A percentile compares a stretch with the other conserved stretches of the same genome.
Evolutionary conservation across 1,140 invertebrate species (phyloP).

Genomic region (Drosophila orena): DNA sequence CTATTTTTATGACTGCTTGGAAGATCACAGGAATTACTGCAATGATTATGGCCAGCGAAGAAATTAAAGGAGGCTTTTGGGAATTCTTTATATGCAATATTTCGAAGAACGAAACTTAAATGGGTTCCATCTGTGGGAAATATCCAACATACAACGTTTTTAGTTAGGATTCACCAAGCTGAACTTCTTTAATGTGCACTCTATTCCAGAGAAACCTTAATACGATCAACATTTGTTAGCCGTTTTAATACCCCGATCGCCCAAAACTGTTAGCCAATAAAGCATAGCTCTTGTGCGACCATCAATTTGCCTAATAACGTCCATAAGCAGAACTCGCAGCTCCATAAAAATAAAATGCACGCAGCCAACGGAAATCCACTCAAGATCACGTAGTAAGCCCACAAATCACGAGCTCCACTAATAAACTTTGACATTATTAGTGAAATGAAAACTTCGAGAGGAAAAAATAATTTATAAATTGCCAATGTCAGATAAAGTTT

Average conservation of each 20-base stretch:
- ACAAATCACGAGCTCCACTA: slow-evolving; percentile 61
- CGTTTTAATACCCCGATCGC: slow-evolving; percentile 8
- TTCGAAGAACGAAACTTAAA: not conserved
- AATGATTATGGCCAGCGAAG: slow-evolving; percentile 30
- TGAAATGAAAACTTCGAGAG: slow-evolving; percentile 47
- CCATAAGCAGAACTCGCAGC: slow-evolving; percentile 15
- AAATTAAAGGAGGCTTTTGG: slow-evolving; percentile 1
- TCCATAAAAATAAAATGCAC: slow-evolving; percentile 53
- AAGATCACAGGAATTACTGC: slow-evolving; percentile 22
- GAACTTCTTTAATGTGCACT: not conserved
- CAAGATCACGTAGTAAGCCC: slow-evolving; percentile 56
- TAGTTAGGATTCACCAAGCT: not conserved
- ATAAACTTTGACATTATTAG: slow-evolving; percentile 73
- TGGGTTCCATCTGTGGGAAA: not conserved
- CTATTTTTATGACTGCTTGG: slow-evolving; percentile 6
- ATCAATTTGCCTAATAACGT: slow-evolving; percentile 35
- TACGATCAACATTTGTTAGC: too few species aligned
- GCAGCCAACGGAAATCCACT: slow-evolving; percentile 36
- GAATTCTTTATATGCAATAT: not conserved
- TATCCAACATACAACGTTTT: not conserved
- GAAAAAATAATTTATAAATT: slow-evolving; percentile 68
- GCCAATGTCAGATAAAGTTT: slow-evolving; percentile 68
- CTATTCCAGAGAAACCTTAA: not conserved
- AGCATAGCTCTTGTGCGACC: not conserved
- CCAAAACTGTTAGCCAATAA: not conserved